Evolutionary conservation across 2,797 vertebrate species (phyloP).

Genomic region (Lacerta agilis): DNA sequence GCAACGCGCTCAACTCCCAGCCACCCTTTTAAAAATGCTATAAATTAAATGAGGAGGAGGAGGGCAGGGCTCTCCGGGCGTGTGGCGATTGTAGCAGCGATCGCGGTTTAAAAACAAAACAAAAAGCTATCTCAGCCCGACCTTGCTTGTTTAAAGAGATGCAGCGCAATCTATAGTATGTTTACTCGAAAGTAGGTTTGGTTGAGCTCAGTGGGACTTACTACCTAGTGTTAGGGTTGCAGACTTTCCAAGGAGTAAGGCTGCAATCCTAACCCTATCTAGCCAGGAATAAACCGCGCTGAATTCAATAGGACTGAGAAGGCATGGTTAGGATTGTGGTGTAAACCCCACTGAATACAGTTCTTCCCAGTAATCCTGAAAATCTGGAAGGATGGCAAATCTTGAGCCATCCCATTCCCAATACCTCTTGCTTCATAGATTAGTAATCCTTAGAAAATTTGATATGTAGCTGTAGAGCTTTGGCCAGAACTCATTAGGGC

Average conservation of each 20-base stretch:
- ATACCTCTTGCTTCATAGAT: neutral
- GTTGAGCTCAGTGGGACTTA: neutral
- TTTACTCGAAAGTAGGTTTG: neutral
- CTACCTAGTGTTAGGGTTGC: neutral
- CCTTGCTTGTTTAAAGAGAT: neutral
- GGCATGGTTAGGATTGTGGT: too few relatives aligned
- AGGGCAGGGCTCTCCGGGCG: too few relatives aligned
- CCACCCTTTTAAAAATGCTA: neutral
- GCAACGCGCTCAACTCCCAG: too few relatives aligned
- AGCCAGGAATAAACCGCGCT: too few relatives aligned
- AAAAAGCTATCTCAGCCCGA: neutral
- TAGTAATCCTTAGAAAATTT: neutral
- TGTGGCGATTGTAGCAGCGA: too few relatives aligned
- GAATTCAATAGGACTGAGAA: too few relatives aligned
- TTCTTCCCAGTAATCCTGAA: neutral
- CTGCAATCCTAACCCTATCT: too few relatives aligned
- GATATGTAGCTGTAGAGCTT: neutral
- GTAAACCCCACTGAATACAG: neutral
- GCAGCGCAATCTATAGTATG: neutral
- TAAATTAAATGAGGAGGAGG: neutral
- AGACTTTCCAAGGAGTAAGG: neutral
- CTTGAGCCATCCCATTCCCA: neutral
- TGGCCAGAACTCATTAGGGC: neutral
- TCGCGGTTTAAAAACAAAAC: too few relatives aligned
- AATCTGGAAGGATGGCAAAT: neutral